phyloP scores from a whole-genome alignment of 2,888 invertebrate genomes.

The Ethmia dodecea region DNA sequence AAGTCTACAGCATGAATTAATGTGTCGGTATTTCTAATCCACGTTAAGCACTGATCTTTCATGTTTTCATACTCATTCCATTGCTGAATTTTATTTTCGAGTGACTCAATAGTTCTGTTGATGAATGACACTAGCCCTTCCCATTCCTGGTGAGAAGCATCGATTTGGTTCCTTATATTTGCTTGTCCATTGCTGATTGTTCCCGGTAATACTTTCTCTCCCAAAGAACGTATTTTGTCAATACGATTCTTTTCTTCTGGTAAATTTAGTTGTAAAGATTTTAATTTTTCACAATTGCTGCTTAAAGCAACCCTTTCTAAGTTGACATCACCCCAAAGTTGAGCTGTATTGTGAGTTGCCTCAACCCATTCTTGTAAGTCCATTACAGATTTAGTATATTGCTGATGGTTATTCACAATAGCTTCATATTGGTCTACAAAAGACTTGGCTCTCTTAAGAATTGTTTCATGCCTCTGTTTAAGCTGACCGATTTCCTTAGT shows the following conservation, averaged over 20 bases:
- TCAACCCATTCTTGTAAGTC: constrained; percentile 93
- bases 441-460: constrained; percentile 83
- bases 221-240: constrained; percentile 87
- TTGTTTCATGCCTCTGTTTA: constrained; percentile 83
- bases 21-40: constrained; percentile 93
- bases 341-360: constrained; percentile 88
- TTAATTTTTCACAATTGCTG: constrained; percentile 90
- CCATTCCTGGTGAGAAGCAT: constrained; percentile 94
- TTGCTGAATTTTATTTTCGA: constrained; percentile 90
- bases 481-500: constrained; percentile 83
- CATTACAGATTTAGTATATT: constrained; percentile 90
- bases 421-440: constrained; percentile 92
- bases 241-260: constrained; percentile 92
- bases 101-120: constrained; percentile 85
- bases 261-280: constrained; percentile 86
- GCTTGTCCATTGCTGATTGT: constrained; percentile 90
- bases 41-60: constrained; percentile 89
- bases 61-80: constrained; percentile 95
- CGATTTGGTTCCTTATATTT: constrained; percentile 91
- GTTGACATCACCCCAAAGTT: constrained; percentile 89
- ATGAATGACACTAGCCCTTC: constrained; percentile 87
- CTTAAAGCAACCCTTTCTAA: constrained; percentile 90
- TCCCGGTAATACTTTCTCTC: constrained; percentile 93
- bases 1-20: constrained; percentile 92
- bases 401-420: constrained; percentile 92